Conservation (phyloP, 1,140 invertebrate genomes). For the Trachymyrmex septentrionalis region DNA sequence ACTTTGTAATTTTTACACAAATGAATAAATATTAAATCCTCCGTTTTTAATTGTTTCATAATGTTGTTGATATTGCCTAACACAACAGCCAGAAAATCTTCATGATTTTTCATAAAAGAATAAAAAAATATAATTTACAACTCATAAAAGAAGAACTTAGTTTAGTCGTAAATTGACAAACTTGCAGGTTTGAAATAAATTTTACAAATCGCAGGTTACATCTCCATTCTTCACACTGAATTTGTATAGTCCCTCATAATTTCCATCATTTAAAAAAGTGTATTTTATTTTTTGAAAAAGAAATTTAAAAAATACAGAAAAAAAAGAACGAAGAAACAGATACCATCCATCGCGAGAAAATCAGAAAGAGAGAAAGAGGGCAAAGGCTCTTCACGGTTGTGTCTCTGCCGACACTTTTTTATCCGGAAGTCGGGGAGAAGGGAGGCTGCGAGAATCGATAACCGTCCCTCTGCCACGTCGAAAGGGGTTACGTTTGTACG, state of each 20-base stretch:
- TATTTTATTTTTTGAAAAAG: background rate
- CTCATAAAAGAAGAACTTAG: background rate
- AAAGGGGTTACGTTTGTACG: constrained; percentile 79
- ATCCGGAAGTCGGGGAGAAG: constrained; percentile 79
- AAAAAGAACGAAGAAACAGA: constrained; percentile 13
- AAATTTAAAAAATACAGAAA: background rate
- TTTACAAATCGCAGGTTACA: background rate
- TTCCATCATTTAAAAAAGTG: background rate
- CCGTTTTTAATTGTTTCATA: background rate
- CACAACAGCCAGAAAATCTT: too few relatives aligned
- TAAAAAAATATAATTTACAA: background rate
- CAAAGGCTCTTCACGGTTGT: constrained; percentile 31
- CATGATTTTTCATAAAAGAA: background rate
- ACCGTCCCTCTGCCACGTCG: constrained; percentile 77
- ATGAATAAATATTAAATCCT: background rate
- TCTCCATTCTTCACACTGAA: background rate
- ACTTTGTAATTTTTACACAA: background rate
- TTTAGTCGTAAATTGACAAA: background rate
- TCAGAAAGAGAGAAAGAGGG: constrained; percentile 40
- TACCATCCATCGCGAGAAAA: constrained; percentile 20
- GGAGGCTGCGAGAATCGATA: constrained; percentile 81
- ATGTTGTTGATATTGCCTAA: background rate
- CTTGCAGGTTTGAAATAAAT: background rate
- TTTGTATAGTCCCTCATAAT: background rate
- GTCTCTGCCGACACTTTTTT: constrained; percentile 79